phyloP scores from a whole-genome alignment of 2,113 vertebrate genomes.

The Nyctibius bracteatus region DNA sequence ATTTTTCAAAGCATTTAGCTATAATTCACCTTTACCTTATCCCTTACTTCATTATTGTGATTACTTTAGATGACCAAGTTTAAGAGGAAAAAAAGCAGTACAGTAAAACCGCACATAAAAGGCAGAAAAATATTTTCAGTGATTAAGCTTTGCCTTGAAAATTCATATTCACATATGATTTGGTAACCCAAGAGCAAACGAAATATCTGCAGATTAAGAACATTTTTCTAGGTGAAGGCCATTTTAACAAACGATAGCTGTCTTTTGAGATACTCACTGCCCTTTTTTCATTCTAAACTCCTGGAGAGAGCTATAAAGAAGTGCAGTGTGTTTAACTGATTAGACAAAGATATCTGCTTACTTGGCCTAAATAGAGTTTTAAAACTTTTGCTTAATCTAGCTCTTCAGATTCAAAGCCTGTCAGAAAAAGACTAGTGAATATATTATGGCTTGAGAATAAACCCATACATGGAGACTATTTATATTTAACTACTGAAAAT shows the following conservation, averaged over 20 bases:
- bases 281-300: neutral
- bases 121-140: neutral
- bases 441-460: constrained; percentile 36
- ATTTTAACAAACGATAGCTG: neutral
- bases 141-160: neutral
- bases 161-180: neutral
- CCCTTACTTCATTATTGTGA: neutral
- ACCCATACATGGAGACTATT: neutral
- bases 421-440: neutral
- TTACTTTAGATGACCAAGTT: neutral
- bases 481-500: constrained; percentile 9
- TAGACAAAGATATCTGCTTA: neutral
- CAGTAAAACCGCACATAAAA: neutral
- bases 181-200: neutral
- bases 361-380: neutral
- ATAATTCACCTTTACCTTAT: neutral
- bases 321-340: neutral
- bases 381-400: constrained; percentile 19
- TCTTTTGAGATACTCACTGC: neutral
- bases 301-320: neutral
- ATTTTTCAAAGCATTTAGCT: neutral
- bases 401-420: neutral
- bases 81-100: neutral
- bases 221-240: neutral
- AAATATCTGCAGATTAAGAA: neutral